Evolutionary conservation across 2,888 invertebrate genomes (phyloP), one percentile per base, ranked within the genome.

Genomic region (Ctena decussata): DNA sequence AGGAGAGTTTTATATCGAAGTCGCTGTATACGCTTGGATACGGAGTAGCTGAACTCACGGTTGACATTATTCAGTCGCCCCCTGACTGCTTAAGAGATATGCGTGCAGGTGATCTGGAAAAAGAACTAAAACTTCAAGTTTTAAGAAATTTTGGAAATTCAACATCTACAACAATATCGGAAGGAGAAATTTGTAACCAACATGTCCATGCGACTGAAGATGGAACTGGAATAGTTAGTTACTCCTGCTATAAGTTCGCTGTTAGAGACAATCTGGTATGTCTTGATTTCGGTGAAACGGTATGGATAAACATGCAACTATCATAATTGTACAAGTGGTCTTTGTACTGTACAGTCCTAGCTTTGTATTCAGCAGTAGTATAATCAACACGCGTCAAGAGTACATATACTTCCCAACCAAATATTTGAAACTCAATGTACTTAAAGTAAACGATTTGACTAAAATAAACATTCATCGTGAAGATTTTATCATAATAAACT

Each of bases 1-100:
- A 84, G 24, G 84, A 84, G n/a, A 77, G 76, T 57, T 87, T 82
- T 32, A 77, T 84, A 27, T 73, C 75, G 24, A 87, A 84, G 87
- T 87, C 87, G 18, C 49, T 87, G 1, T 27, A 53, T 12, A 84
- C 87, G 5, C 79, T 87, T 24, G 80, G 82, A 11, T 74, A 77
- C 21, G 84, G 87, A n/a, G 80, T 82, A 5, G 57, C 76, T 21
- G 77, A n/a, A 8, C 12, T 84, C 11, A n/a, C 35, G 15, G 57
- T 87, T 3, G 35, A 69, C 32, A 65, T 87, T 18, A 39, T 44
- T 18, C 87, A 87, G 32, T 37, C 53, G 0, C 87, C 87, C n/a
- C 0, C 35, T 11, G 37, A 87, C 27, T 87, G 87, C 53, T 49
- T 87, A 15, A 39, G 37, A 65, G 39, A 80, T 35, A 53, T 37